A percentile compares a stretch with the other conserved stretches of the same genome.
Conservation (phyloP, 2,888 invertebrate species). For the Cantharis nigra region DNA sequence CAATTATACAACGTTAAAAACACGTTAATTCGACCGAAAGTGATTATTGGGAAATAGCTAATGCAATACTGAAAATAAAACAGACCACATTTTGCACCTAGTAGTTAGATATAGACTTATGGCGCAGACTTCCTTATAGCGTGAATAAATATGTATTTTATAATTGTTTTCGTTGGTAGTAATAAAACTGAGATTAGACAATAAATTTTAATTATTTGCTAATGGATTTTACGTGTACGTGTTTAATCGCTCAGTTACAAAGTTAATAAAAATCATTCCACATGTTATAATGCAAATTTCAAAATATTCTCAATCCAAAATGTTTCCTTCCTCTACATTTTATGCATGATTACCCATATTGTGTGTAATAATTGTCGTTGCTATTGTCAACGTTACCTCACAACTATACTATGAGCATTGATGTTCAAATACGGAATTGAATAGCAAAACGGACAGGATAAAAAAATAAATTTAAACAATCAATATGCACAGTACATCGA, state of each 20-base stretch:
- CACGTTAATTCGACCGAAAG: too few species aligned
- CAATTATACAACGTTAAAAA: too few species aligned
- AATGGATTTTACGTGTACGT: not conserved
- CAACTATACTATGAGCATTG: not conserved
- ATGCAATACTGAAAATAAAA: too few species aligned
- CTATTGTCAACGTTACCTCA: not conserved
- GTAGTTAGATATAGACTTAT: not conserved
- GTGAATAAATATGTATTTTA: too few species aligned
- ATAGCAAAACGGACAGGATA: constrained; percentile 23
- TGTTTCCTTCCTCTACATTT: not conserved
- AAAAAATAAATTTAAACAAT: constrained; percentile 35
- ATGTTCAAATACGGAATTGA: constrained; percentile 23
- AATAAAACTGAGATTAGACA: not conserved
- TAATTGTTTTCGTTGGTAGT: too few species aligned
- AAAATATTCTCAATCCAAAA: not conserved
- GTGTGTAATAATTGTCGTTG: not conserved
- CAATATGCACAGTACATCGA: constrained; percentile 39
- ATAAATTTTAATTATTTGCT: not conserved
- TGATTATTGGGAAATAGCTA: too few species aligned
- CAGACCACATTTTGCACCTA: too few species aligned
- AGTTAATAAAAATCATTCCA: not conserved
- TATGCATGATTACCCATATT: not conserved
- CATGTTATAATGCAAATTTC: not conserved
- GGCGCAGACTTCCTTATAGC: not conserved
- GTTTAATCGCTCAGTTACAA: not conserved